Evolutionary conservation across 2,113 vertebrate genomes (phyloP), one percentile per base, ranked within the genome.

Genomic region (Theristicus caerulescens): DNA sequence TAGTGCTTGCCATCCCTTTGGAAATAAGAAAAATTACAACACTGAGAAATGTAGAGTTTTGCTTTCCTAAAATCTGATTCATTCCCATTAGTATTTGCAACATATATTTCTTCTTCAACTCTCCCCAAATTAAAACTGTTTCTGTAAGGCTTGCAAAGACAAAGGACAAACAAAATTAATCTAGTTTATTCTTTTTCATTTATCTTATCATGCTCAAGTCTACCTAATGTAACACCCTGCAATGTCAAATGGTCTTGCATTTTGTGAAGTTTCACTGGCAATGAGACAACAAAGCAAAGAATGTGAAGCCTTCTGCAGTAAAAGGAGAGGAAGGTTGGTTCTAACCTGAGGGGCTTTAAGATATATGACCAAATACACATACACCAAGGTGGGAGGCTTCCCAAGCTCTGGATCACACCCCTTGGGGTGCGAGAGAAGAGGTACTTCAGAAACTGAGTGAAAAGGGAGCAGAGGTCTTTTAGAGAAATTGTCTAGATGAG

Each of bases 281-380:
- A 11, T 4, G 25, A 71, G 64, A 70, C 36, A n/a, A 54, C 10
- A 36, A 58, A 16, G 51, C 26, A 65, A 29, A 51, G 32, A 38
- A 51, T 1, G 0, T 11, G 8, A 72, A 78, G 46, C 10, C 14
- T 46, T 58, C 65, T 66, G n/a, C 51, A 66, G 72, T 22, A 52
- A 57, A 29, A 59, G 58, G 24, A 2, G 2, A 88, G 65, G 79
- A 78, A 66, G 44, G 25, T 9, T 14, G 13, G 65, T 73, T 58
- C 51, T 47, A 66, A 44, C 13, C 40, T n/a, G 51, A 72, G 29
- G 17, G 38, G 24, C 27, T 77, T 47, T 16, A 38, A 78, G 44
- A 40, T 77, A 17, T 3, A 16, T 2, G 16, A 65, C 44, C 42
- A 52, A 47, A n/a, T 16, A 54, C 0, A 0, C 3, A 1, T 21